Evolutionary conservation across 2,888 invertebrate species (phyloP), one percentile per base, ranked within the genome.

Genomic region (Synergus japonicus): DNA sequence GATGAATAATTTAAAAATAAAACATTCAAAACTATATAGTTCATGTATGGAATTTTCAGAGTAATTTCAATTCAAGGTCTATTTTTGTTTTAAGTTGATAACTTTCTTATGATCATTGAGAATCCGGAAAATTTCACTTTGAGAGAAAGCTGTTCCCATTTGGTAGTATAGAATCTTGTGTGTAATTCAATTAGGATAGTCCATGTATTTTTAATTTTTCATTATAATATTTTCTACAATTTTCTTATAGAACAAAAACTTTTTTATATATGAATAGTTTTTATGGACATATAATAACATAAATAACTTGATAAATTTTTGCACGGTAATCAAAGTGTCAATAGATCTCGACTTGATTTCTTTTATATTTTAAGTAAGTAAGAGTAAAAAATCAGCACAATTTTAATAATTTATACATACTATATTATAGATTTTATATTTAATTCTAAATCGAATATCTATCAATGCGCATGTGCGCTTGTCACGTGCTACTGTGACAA

Each of bases 101-200:
- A 83, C 83, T 84, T 85, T 83, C 85, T 76, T 83, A 29, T 49
- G 65, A 67, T 46, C 22, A 7, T 54, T 77, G 78, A 63, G 37
- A 4, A 37, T 54, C n/a, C 49, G 13, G 15, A 12, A 85, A 85
- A 86, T 89, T 89, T 89, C 89, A 87, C 89, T 86, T 73, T 82
- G 78, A 79, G 89, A 88, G 89, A 89, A 89, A 89, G 88, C 86
- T 81, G 79, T 63, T 73, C 73, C 7, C 13, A 44, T 13, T 13
- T 37, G 37, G 15, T 37, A 10, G 37, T 7, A 10, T 4, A 37
- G 29, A 54, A 54, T 41, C 37, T n/a, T 54, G 73, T 37, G 29
- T 29, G 15, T 29, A 69, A 73, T 65, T 65, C 9, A 15, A 65
- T 65, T 65, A 41, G 37, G 37, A 4, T 37, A 37, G 5, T 7